These are phyloP conservation scores for Loxodonta africana DNA, from an alignment of 2,113 vertebrate species.

Conservation along the genomic window DNA sequence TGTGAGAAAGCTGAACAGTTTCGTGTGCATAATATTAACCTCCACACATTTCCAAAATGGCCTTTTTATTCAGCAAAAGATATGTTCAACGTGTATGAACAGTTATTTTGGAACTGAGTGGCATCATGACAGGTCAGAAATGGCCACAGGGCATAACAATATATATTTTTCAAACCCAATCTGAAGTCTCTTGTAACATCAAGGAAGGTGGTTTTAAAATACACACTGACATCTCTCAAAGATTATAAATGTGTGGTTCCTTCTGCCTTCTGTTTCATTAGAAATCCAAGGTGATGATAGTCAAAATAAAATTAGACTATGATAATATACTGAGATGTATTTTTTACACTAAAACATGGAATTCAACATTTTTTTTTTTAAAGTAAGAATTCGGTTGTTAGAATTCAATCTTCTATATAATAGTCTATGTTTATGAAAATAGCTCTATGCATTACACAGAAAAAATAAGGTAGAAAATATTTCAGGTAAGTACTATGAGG, in stretches of 20 bases:
- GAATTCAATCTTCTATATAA: neutral
- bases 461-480: constrained; percentile 10
- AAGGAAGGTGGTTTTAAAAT: constrained; percentile 64
- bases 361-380: neutral
- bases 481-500: neutral
- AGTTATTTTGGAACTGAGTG: constrained; percentile 71
- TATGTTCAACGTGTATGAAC: constrained; percentile 58
- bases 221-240: constrained; percentile 60
- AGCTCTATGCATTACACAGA: neutral
- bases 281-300: constrained; percentile 52
- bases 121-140: constrained; percentile 67
- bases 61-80: constrained; percentile 74
- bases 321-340: neutral
- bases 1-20: constrained; percentile 76
- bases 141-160: constrained; percentile 52
- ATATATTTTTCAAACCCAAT: constrained; percentile 54
- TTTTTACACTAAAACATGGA: constrained; percentile 4
- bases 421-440: neutral
- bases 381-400: neutral
- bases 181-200: constrained; percentile 57
- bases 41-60: constrained; percentile 72
- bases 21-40: constrained; percentile 73
- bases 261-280: constrained; percentile 67
- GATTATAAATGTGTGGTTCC: constrained; percentile 34
- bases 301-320: constrained; percentile 57